phyloP scores from a whole-genome alignment of 2,113 vertebrate species.

The Bungarus multicinctus region DNA sequence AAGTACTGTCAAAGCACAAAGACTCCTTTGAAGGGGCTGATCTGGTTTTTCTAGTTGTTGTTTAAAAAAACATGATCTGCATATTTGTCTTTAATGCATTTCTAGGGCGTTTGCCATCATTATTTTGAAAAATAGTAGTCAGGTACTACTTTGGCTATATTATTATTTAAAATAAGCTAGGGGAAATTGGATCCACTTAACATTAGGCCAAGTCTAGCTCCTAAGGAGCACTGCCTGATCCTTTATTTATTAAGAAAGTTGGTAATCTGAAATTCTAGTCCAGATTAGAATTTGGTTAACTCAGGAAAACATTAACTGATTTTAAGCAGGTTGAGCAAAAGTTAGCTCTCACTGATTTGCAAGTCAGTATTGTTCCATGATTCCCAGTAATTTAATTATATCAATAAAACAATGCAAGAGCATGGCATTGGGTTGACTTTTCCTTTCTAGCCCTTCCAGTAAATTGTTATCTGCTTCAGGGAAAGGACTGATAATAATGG shows the following conservation, averaged over 20 bases:
- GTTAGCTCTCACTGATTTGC: not conserved
- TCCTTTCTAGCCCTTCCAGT: not conserved
- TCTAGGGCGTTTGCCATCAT: not conserved
- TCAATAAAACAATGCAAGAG: not conserved
- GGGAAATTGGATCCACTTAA: not conserved
- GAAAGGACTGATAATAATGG: not conserved
- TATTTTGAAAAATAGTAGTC: not conserved
- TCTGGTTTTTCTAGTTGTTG: constrained; percentile 8
- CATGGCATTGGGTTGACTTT: not conserved
- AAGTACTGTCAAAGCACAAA: constrained; percentile 15
- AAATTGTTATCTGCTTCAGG: not conserved
- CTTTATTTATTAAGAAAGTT: not conserved
- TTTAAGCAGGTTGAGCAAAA: not conserved
- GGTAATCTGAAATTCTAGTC: not conserved
- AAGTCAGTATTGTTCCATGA: not conserved
- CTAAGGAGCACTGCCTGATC: not conserved
- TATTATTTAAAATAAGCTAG: not conserved
- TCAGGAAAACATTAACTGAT: not conserved
- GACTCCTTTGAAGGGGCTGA: constrained; percentile 7
- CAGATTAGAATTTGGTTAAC: not conserved
- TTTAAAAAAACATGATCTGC: constrained; percentile 13
- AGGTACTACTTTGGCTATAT: not conserved
- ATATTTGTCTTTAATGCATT: not conserved
- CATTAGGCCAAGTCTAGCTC: not conserved
- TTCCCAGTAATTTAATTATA: not conserved